Evolutionary conservation across 1,140 invertebrate species (phyloP).

Genomic region (Psix sp.): DNA sequence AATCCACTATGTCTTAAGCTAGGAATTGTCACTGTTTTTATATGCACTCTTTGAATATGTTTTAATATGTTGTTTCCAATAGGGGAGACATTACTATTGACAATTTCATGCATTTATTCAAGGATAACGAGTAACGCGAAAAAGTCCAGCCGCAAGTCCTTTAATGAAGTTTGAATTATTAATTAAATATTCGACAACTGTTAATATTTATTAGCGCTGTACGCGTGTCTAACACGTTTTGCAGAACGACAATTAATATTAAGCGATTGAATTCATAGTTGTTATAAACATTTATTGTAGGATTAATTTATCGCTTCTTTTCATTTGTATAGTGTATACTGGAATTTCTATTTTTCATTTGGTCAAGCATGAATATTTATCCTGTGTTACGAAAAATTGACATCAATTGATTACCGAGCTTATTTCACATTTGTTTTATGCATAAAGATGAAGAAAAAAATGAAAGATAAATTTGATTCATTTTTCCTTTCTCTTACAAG

Average conservation of each 20-base stretch:
- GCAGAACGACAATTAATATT: conserved; percentile 13
- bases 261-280: conserved; percentile 4
- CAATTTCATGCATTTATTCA: conserved; percentile 47
- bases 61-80: background rate
- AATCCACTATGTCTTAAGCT: no score
- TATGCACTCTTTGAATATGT: no score
- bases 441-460: no score
- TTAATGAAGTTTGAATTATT: conserved; percentile 48
- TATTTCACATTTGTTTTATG: no score
- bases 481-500: no score
- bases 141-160: conserved; percentile 38
- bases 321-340: no score
- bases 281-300: conserved; percentile 4
- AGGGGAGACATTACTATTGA: conserved; percentile 46
- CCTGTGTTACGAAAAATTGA: no score
- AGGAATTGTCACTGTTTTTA: no score
- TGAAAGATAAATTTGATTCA: no score
- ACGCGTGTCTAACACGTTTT: conserved; percentile 21
- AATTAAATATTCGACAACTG: conserved; percentile 47
- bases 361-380: no score
- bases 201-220: conserved; percentile 36
- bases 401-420: no score
- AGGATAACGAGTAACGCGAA: conserved; percentile 48
- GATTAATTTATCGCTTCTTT: conserved; percentile 6
- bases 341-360: no score